Evolutionary conservation across 2,113 vertebrate genomes (phyloP).

Genomic region (Eretmochelys imbricata): DNA sequence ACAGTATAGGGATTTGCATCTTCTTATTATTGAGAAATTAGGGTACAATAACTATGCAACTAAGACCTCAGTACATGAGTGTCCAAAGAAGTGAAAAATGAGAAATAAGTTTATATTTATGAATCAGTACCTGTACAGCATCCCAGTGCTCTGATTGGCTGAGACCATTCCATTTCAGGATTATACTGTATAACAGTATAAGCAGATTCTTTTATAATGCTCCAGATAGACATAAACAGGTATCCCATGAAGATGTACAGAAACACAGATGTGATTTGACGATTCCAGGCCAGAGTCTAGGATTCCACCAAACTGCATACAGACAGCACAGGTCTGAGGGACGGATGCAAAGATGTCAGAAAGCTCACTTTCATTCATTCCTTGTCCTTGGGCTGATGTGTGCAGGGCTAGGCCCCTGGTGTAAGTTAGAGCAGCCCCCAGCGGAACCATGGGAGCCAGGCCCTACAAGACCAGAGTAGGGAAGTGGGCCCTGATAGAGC

Average conservation of each 20-base stretch:
- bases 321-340: accelerated
- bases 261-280: conserved; percentile 57
- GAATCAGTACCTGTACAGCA: background rate
- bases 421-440: background rate
- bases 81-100: accelerated
- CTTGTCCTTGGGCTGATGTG: background rate
- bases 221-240: conserved; percentile 57
- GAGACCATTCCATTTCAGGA: conserved; percentile 5
- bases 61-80: accelerated
- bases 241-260: conserved; percentile 47
- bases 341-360: accelerated
- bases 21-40: background rate
- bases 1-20: background rate
- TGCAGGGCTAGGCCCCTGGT: background rate
- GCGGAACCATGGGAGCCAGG: background rate
- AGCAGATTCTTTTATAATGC: background rate
- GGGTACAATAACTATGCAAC: background rate
- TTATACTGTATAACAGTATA: conserved; percentile 22
- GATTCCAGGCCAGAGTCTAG: conserved; percentile 12
- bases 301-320: background rate
- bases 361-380: conserved; percentile 8
- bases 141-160: accelerated
- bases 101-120: background rate
- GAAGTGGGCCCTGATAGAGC: background rate
- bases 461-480: background rate